Evolutionary conservation across 2,888 invertebrate genomes (phyloP), one percentile per base, ranked within the genome.

Genomic region (Hecatera dysodea): DNA sequence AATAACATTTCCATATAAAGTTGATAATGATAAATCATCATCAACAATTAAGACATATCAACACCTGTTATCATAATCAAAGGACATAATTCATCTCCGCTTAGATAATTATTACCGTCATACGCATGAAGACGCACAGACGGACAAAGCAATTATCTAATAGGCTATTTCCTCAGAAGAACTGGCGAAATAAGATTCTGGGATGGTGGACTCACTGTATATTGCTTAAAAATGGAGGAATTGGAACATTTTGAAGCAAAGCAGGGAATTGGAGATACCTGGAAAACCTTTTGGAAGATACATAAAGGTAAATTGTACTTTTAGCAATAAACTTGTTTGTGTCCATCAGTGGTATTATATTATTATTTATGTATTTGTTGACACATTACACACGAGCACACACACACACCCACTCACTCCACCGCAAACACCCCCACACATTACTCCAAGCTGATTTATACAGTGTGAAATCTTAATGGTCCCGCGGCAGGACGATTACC

Each of bases 101-200:
- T 61, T 2, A 59, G n/a, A n/a, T n/a, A 57, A 81, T 67, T 57
- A 64, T 39, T 22, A n/a, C 24, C 24, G 48, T 61, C 71, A 33
- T n/a, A 77, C 53, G 66, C 78, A 76, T 61, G 27, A 72, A 33
- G 22, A 29, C 56, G 22, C 19, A 15, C 59, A 15, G 46, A 67
- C 67, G 73, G 59, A 60, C 52, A 46, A 53, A 82, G 56, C 84
- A 88, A 88, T 89, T 89, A 86, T 86, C 73, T 82, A 88, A 89
- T 87, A 80, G 72, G 62, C 72, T 29, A 62, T 86, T 86, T 89
- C 88, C 89, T 86, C 68, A 72, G 77, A 78, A 55, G 67, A n/a
- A n/a, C n/a, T n/a, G n/a, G n/a, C n/a, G 56, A 27, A 57, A 66
- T 66, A 63, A 59, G 60, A 63, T 33, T 62, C 46, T n/a, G n/a